phyloP scores from a whole-genome alignment of 2,797 vertebrate genomes.

The Scolopax rusticola region DNA sequence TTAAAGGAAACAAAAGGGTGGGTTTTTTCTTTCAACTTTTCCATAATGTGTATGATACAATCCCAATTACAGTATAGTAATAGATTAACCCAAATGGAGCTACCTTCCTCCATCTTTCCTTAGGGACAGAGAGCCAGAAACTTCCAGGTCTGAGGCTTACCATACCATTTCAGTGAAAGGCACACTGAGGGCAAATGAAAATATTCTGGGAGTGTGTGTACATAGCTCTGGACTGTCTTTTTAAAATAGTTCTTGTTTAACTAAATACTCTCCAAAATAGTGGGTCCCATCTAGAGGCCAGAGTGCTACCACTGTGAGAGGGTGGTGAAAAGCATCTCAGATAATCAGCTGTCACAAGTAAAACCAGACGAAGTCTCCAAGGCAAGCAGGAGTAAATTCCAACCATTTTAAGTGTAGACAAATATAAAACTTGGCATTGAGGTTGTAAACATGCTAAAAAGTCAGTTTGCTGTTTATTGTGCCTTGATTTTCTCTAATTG shows the following conservation, averaged over 20 bases:
- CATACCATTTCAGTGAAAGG: neutral
- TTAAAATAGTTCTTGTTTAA: constrained; percentile 30
- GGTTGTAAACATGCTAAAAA: neutral
- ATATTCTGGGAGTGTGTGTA: neutral
- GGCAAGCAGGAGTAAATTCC: constrained; percentile 51
- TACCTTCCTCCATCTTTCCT: neutral
- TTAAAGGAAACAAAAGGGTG: neutral
- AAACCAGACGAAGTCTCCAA: constrained; percentile 39
- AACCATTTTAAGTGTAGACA: neutral
- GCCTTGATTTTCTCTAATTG: neutral
- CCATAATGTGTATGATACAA: neutral
- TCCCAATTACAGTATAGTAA: neutral
- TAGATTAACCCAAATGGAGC: neutral
- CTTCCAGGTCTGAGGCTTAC: neutral
- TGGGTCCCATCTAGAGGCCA: neutral
- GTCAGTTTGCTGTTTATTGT: neutral
- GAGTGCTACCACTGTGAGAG: neutral
- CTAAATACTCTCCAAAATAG: neutral
- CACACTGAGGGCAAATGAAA: neutral
- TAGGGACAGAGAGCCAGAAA: neutral
- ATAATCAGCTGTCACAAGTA: constrained; percentile 44
- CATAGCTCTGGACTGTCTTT: neutral
- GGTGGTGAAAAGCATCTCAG: constrained; percentile 64
- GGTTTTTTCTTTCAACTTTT: neutral
- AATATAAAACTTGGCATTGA: neutral